Conservation (phyloP, 1,140 invertebrate genomes). For the Hylaeus anthracinus region DNA sequence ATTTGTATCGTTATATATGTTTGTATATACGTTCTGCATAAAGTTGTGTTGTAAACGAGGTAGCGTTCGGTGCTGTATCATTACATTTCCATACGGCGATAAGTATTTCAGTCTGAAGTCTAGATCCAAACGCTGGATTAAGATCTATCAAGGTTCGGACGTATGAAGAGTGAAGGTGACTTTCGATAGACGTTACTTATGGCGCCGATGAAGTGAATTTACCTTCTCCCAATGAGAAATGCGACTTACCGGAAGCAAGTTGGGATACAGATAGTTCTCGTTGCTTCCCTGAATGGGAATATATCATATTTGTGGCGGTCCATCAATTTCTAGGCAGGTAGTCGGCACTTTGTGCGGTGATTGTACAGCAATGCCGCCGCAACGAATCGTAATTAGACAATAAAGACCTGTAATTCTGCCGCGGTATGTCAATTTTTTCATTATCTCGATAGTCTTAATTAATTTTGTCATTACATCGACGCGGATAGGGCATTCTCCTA, state of each 20-base stretch:
- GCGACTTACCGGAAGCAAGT: constrained; percentile 44
- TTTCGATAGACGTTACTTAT: background rate
- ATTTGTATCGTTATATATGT: constrained; percentile 26
- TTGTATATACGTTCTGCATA: constrained; percentile 12
- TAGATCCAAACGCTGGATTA: background rate
- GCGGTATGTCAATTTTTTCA: constrained; percentile 55
- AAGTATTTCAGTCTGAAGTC: background rate
- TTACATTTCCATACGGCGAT: background rate
- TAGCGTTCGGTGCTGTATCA: background rate
- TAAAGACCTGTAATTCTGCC: constrained; percentile 69
- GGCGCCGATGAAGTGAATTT: constrained; percentile 26
- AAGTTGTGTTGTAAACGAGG: background rate
- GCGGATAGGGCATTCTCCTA: constrained; percentile 36
- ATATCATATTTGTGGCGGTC: constrained; percentile 60
- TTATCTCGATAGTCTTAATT: constrained; percentile 72
- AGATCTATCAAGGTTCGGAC: background rate
- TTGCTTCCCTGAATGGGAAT: constrained; percentile 67
- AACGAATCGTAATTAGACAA: constrained; percentile 70
- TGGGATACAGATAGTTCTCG: constrained; percentile 37
- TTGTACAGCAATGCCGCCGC: constrained; percentile 57
- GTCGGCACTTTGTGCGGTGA: constrained; percentile 50
- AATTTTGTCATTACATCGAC: constrained; percentile 63
- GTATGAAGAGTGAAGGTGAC: background rate
- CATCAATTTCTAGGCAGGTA: constrained; percentile 45
- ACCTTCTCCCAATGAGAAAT: background rate